Percentiles rank a stretch among this genome's conserved stretches.
These are phyloP conservation scores for Hippopotamus amphibius DNA, from an alignment of 2,113 vertebrate genomes.

Conservation along the genomic window DNA sequence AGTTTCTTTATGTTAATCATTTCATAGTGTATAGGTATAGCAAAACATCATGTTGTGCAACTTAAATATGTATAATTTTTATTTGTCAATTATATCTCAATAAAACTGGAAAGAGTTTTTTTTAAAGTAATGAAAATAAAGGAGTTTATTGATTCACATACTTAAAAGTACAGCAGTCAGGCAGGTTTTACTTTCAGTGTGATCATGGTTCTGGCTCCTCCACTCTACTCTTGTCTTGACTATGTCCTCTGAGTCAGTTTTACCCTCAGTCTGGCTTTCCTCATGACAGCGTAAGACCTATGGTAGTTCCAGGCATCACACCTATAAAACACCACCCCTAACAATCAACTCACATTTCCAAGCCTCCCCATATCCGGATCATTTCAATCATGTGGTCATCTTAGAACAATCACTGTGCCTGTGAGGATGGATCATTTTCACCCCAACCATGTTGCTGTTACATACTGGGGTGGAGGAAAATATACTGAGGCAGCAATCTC, in stretches of 20 bases:
- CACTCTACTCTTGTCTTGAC: neutral
- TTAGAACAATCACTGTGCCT: neutral
- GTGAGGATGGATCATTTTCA: no score
- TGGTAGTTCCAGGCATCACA: neutral
- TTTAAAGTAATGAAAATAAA: neutral
- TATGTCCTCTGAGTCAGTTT: neutral
- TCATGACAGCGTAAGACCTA: neutral
- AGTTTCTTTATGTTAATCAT: neutral
- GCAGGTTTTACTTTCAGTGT: neutral
- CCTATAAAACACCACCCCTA: rapidly evolving
- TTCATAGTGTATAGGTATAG: neutral
- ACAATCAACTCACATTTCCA: neutral
- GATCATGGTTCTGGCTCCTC: no score
- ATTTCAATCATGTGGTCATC: neutral
- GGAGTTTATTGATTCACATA: neutral
- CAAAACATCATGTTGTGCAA: neutral
- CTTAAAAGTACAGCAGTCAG: neutral
- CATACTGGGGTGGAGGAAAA: no score
- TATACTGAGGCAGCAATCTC: neutral
- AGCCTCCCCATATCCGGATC: neutral
- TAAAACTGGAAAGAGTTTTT: neutral
- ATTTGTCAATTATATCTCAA: neutral
- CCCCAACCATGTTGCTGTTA: neutral
- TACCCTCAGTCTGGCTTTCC: neutral
- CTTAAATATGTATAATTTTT: neutral